Evolutionary conservation across 2,797 vertebrate species (phyloP).

Genomic region (Chelidonichthys spinosus): DNA sequence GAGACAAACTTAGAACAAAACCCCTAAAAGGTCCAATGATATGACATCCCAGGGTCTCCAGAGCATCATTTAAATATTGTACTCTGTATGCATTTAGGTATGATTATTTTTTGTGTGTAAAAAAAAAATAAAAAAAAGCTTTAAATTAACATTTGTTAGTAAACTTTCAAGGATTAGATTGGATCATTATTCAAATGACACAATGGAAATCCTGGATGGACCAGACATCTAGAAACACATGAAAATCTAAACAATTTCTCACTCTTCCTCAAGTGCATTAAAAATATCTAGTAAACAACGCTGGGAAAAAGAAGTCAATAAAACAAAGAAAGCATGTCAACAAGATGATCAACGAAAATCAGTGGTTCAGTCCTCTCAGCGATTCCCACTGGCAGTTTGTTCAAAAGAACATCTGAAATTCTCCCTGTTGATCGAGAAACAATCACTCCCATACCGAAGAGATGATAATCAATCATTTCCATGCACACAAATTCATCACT

Average conservation of each 20-base stretch:
- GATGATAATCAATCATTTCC: constrained; percentile 11
- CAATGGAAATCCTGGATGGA: constrained; percentile 36
- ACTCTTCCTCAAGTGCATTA: constrained; percentile 65
- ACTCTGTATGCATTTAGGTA: neutral
- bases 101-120: neutral
- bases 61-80: constrained; percentile 29
- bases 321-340: constrained; percentile 54
- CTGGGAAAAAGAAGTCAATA: constrained; percentile 19
- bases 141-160: neutral
- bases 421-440: constrained; percentile 1
- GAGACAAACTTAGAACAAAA: constrained; percentile 45
- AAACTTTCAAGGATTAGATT: neutral
- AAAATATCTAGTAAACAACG: constrained; percentile 60
- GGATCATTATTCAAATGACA: constrained; percentile 28
- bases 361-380: constrained; percentile 61
- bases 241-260: constrained; percentile 54
- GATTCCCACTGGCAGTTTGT: constrained; percentile 41
- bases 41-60: constrained; percentile 38
- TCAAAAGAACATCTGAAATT: constrained; percentile 35
- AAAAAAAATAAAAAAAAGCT: neutral
- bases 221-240: constrained; percentile 46
- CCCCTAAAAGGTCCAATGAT: constrained; percentile 35
- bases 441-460: neutral
- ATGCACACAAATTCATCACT: constrained; percentile 23
- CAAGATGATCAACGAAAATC: constrained; percentile 47